Evolutionary conservation across 1,140 invertebrate species (phyloP).

Genomic region (Aradophagus sp.): DNA sequence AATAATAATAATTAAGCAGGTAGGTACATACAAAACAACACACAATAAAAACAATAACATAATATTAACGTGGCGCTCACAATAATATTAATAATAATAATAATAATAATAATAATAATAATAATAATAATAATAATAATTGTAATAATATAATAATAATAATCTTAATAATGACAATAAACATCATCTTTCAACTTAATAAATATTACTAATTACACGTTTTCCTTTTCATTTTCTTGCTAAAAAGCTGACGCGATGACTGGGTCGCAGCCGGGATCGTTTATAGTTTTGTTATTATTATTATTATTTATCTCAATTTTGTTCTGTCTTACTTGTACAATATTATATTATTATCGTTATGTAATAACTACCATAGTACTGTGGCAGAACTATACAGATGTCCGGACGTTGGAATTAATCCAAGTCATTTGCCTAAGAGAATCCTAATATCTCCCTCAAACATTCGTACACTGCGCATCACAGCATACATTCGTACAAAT

Average conservation of each 20-base stretch:
- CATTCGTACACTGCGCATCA: slow-evolving; percentile 24
- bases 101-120: slow-evolving; percentile 62
- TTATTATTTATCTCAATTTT: slow-evolving; percentile 57
- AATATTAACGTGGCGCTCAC: slow-evolving; percentile 75
- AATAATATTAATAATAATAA: slow-evolving; percentile 71
- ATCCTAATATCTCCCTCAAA: slow-evolving; percentile 48
- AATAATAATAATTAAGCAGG: slow-evolving; percentile 62
- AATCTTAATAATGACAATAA: slow-evolving; percentile 70
- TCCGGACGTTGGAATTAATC: slow-evolving; percentile 62
- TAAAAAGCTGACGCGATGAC: slow-evolving; percentile 65
- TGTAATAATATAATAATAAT: no score
- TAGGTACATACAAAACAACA: slow-evolving; percentile 75
- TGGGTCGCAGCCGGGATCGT: slow-evolving; percentile 61
- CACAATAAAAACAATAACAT: slow-evolving; percentile 76
- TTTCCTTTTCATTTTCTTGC: slow-evolving; percentile 48
- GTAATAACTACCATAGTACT: slow-evolving; percentile 70
- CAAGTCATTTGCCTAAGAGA: slow-evolving; percentile 55
- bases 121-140: no score
- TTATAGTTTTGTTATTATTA: slow-evolving; percentile 59
- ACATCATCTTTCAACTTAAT: slow-evolving; percentile 69
- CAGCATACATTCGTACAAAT: slow-evolving; percentile 39
- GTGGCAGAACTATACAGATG: slow-evolving; percentile 69
- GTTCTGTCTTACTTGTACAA: slow-evolving; percentile 62
- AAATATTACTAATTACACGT: slow-evolving; percentile 72
- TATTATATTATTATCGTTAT: slow-evolving; percentile 71